Evolutionary conservation across 2,888 invertebrate genomes (phyloP), one percentile per base, ranked within the genome.

Genomic region (Conops quadrifasciatus): DNA sequence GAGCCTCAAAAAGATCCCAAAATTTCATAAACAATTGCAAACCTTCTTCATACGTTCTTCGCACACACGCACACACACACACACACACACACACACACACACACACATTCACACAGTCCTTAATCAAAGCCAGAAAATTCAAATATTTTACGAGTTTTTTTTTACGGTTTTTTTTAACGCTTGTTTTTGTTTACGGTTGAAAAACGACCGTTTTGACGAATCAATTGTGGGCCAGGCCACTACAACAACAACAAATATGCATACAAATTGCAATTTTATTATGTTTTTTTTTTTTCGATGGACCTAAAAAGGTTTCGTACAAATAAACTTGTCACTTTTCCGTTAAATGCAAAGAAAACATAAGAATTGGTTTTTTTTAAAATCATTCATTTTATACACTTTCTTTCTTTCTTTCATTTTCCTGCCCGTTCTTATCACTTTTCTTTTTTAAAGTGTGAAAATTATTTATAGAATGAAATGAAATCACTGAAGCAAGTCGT

Each of bases 261-360:
- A 80, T 81, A 82, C 77, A 80, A 80, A 80, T 82, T 72, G 60
- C 67, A 73, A 75, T 76, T 76, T 74, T 76, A 74, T 76, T 73
- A 9, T 36, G 4, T 4, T 36, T 36, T 36, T 36, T 36, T 36
- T 4, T 36, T 36, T 36, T 36, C 4, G 36, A 62, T 5, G 16
- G 21, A 47, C 11, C 24, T 26, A 2, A 62, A 47, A 66, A 66
- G 66, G 36, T 36, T 36, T 36, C 36, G 9, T 7, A 36, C 36
- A 36, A 36, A 36, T 36, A 36, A 36, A 36, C 5, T 36, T 30
- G 66, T 66, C 36, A n/a, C 66, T 53, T 21, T 15, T 24, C 24
- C 11, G 71, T n/a, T n/a, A 77, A 82, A 83, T 83, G 82, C 81
- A 83, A 83, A 82, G 82, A 82, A 84, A 84, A 83, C 84, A 83